Evolutionary conservation across 35 echinoderm and acorn worm genomes (phyloP).

Genomic region (Strongylocentrotus purpuratus): DNA sequence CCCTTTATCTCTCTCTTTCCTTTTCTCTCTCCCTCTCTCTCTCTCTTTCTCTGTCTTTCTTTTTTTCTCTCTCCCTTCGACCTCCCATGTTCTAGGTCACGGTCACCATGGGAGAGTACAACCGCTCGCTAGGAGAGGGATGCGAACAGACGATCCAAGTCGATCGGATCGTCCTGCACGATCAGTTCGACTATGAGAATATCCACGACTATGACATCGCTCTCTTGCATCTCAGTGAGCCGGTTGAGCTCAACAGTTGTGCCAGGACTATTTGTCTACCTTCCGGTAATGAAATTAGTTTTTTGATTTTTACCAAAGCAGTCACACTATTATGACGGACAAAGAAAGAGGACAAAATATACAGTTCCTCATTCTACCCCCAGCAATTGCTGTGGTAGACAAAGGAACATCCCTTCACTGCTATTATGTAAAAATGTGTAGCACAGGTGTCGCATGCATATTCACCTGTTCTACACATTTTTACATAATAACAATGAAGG

Average conservation of each 20-base stretch:
- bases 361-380: too few relatives aligned
- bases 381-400: too few relatives aligned
- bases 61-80: not conserved
- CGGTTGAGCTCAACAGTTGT: conserved; percentile 12
- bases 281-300: not conserved
- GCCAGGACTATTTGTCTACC: conserved; percentile 18
- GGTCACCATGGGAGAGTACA: not conserved
- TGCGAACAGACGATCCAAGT: conserved; percentile 15
- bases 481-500: too few relatives aligned
- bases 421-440: too few relatives aligned
- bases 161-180: not conserved
- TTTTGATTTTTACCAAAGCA: not conserved
- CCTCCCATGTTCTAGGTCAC: not conserved
- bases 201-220: not conserved
- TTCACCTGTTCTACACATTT: too few relatives aligned
- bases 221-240: conserved; percentile 7
- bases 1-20: not conserved
- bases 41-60: not conserved
- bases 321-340: too few relatives aligned
- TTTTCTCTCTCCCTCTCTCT: not conserved
- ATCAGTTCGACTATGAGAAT: not conserved
- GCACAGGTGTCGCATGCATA: too few relatives aligned
- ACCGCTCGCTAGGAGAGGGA: not conserved
- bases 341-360: too few relatives aligned
- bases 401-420: too few relatives aligned